phyloP scores from a whole-genome alignment of 2,888 invertebrate genomes.

The Amphipoea oculea region DNA sequence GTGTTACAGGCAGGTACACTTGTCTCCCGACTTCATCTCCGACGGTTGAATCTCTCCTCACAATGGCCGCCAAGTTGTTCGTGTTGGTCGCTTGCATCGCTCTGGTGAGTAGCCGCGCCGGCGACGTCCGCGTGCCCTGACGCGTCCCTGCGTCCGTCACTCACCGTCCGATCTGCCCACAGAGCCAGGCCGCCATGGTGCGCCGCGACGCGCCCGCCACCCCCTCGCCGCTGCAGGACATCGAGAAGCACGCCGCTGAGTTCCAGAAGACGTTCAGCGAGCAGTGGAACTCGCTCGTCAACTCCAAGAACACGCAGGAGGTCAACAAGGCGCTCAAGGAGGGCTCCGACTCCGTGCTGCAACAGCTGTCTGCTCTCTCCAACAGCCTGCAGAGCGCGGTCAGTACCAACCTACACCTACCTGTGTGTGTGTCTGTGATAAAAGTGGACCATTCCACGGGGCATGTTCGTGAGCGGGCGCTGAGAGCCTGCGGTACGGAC shows the following conservation, averaged over 20 bases:
- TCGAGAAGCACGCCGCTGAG: conserved; percentile 80
- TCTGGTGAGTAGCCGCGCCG: conserved; percentile 77
- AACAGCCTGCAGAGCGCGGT: conserved; percentile 79
- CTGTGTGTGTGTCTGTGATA: not conserved
- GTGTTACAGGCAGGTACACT: conserved; percentile 69
- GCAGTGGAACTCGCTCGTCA: conserved; percentile 75
- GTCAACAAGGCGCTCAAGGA: conserved; percentile 82
- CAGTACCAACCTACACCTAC: conserved; percentile 65
- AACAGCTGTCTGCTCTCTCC: conserved; percentile 78
- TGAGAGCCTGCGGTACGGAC: too few species aligned
- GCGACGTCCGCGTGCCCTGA: not conserved
- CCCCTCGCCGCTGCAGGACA: conserved; percentile 71
- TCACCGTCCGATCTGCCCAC: conserved; percentile 30
- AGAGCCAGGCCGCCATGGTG: conserved; percentile 78
- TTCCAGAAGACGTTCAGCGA: conserved; percentile 81
- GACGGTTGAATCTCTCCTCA: conserved; percentile 48
- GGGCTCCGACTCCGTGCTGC: conserved; percentile 78
- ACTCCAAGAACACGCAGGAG: conserved; percentile 83
- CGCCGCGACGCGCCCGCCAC: conserved; percentile 78
- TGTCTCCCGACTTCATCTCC: conserved; percentile 46
- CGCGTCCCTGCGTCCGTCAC: not conserved
- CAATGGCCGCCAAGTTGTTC: conserved; percentile 80
- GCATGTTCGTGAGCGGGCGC: too few species aligned
- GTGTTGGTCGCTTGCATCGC: conserved; percentile 82
- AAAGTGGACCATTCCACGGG: not conserved